Evolutionary conservation across 2,113 vertebrate species (phyloP).

Genomic region (Butorides virescens): DNA sequence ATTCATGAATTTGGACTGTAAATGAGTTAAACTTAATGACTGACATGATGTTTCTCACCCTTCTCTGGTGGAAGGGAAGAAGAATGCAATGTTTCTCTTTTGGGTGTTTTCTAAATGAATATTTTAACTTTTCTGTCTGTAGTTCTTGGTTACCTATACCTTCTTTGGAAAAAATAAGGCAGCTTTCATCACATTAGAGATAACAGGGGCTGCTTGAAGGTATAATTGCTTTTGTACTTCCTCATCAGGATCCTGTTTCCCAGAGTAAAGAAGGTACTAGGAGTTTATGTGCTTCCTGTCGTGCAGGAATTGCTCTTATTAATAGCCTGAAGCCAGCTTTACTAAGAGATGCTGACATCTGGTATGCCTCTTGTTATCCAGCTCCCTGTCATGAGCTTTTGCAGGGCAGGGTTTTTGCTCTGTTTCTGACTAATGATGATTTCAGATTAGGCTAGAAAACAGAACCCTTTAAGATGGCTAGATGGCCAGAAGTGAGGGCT

Average conservation of each 20-base stretch:
- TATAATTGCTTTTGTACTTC: neutral
- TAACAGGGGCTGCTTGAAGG: neutral
- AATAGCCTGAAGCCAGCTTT: neutral
- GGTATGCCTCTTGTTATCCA: neutral
- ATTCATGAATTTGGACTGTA: neutral
- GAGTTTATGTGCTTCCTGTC: neutral
- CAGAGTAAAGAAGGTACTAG: neutral
- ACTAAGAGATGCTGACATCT: neutral
- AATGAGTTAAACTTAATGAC: neutral
- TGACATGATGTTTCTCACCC: neutral
- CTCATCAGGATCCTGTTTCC: neutral
- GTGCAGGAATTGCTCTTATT: neutral
- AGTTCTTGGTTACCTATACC: neutral
- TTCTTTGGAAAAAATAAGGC: neutral
- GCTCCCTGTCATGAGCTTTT: neutral
- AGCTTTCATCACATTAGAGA: neutral
- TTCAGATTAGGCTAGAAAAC: neutral
- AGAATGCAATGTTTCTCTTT: neutral
- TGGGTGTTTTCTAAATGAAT: neutral
- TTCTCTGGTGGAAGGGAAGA: neutral
- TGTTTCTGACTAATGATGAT: neutral
- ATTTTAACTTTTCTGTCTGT: neutral
- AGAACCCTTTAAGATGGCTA: neutral
- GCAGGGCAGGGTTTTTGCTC: neutral
- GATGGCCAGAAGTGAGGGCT: neutral